These are phyloP conservation scores for Tetramorium simillimum DNA, from an alignment of 1,140 invertebrate species.

Conservation along the genomic window DNA sequence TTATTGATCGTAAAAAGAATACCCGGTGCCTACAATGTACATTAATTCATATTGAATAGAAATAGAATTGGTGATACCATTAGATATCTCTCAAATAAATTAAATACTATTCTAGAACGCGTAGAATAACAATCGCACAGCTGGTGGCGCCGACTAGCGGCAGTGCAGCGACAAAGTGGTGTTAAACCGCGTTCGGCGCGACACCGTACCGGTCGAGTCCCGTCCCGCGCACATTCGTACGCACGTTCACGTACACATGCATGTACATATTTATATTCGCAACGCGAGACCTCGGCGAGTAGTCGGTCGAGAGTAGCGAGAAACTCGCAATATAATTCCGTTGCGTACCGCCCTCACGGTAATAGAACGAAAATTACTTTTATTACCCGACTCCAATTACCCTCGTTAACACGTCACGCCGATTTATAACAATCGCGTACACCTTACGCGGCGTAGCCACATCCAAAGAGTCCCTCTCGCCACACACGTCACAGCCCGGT, in stretches of 20 bases:
- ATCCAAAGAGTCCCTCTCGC: neutral
- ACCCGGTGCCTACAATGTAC: no score
- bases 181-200: neutral
- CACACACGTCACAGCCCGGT: neutral
- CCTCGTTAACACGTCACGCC: conserved; percentile 22
- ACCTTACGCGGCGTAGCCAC: neutral
- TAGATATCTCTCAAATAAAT: no score
- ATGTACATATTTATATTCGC: neutral
- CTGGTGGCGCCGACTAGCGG: conserved; percentile 4
- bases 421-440: conserved; percentile 10
- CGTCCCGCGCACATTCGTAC: no score
- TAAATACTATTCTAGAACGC: no score
- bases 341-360: neutral
- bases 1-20: no score
- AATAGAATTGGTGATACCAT: no score
- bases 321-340: conserved; percentile 7
- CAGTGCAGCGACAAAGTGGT: neutral
- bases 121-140: neutral
- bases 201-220: conserved; percentile 15
- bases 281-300: neutral
- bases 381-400: neutral
- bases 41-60: no score
- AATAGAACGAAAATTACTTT: conserved; percentile 13
- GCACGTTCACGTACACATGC: neutral
- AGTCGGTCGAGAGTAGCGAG: neutral